These are phyloP conservation scores for Parazoanthus atlanticus DNA, from an alignment of 92 coral and sea anemone genomes.

Conservation along the genomic window DNA sequence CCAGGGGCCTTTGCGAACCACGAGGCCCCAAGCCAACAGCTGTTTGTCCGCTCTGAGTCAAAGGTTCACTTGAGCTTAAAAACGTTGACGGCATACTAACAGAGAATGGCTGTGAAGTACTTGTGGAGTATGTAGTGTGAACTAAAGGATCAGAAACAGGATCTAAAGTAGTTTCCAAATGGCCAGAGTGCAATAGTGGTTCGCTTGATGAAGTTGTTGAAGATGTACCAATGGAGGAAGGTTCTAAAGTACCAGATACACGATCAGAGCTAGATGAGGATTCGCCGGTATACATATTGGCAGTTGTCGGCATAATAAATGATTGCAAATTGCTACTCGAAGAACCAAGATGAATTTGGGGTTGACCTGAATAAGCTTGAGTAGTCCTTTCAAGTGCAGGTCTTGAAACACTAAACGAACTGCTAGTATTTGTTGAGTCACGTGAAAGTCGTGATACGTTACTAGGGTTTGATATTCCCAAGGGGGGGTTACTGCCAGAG, in stretches of 20 bases:
- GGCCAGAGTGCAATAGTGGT: too few species aligned
- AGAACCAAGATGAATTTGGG: not conserved
- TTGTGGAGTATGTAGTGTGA: not conserved
- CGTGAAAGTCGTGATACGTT: not conserved
- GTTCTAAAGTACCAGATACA: not conserved
- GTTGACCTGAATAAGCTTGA: not conserved
- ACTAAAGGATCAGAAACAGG: not conserved
- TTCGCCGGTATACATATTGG: not conserved
- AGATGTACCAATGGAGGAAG: constrained; percentile 3
- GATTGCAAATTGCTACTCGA: not conserved
- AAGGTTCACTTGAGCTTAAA: not conserved
- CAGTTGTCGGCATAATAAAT: not conserved
- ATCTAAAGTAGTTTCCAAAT: not conserved
- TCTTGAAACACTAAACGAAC: not conserved
- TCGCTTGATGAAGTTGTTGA: constrained; percentile 1
- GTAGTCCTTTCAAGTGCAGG: not conserved
- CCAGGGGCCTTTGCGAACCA: not conserved
- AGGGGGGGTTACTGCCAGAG: not conserved
- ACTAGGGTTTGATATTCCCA: not conserved
- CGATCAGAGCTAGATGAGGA: not conserved
- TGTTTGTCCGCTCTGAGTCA: not conserved
- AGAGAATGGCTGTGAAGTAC: not conserved
- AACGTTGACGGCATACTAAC: not conserved
- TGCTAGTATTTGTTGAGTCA: not conserved
- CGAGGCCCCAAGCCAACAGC: not conserved